Conservation (phyloP, 2,797 vertebrate genomes). For the Eulemur mongoz region DNA sequence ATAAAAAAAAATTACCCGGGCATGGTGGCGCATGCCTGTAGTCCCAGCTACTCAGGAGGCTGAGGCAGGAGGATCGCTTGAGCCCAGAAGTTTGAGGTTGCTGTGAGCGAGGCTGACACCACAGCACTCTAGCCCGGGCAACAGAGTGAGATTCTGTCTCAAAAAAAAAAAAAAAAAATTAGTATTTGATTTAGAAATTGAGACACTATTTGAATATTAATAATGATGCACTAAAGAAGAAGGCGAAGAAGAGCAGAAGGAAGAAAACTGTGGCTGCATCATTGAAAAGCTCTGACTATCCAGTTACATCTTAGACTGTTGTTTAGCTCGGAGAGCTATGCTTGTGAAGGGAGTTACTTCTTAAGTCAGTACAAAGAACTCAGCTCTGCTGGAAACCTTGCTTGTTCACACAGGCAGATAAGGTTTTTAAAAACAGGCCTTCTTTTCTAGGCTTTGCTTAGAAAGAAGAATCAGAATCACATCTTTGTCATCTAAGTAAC, state of each 20-base stretch:
- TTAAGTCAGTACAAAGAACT: not conserved
- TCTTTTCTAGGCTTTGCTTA: not conserved
- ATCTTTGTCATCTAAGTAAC: not conserved
- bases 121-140: too few species aligned
- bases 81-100: too few species aligned
- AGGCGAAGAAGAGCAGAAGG: not conserved
- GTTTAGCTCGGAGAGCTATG: not conserved
- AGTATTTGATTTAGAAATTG: not conserved
- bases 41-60: too few species aligned
- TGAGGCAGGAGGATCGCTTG: too few species aligned
- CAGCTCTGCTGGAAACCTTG: not conserved
- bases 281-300: not conserved
- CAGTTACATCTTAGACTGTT: not conserved
- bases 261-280: not conserved
- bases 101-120: too few species aligned
- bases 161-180: not conserved
- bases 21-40: too few species aligned
- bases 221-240: not conserved
- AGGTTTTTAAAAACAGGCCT: not conserved
- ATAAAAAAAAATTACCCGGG: too few species aligned
- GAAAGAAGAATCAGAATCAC: constrained; percentile 15
- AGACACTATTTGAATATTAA: not conserved
- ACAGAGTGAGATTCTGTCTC: too few species aligned
- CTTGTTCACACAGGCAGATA: not conserved
- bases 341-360: not conserved